Base-by-base conservation (phyloP, 1,140 invertebrate species). In the Dendroctonus valens region DNA sequence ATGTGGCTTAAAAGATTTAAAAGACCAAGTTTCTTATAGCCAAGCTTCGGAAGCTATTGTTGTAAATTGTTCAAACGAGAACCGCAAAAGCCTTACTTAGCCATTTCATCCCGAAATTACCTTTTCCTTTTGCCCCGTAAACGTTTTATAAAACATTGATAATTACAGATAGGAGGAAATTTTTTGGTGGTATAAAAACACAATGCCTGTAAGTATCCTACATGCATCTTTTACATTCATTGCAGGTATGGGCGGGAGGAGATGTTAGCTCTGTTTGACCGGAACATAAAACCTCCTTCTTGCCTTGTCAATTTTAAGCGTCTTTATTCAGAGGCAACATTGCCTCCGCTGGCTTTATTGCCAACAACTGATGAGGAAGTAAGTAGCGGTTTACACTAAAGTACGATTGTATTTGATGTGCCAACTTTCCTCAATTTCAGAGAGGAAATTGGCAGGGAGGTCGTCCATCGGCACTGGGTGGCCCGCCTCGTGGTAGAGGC, bases 231-330 rank as follows among this genome's bases (percentile, higher is more conserved):
- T 26, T 26, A 26, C 26, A 26, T 26, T 26, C 26, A 26, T 26
- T 26, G 26, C 72, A 83, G 85, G 65, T 94, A 94, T 72, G 91
- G 91, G 39, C 82, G 91, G 70, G 93, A 96, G 80, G 92, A 95
- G 76, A 93, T 96, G 91, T 79, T 96, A 63, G 90, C 91, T 48
- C 76, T 94, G 41, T 94, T 88, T 75, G 86, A 91, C 62, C 59
- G 65, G 71, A 84, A 81, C 72, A 81, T 84, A 59, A 83, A 84
- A 72, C 81, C 88, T 59, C 90, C 90, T n/a, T 83, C 86, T 65
- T 84, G 85, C 58, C 79, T 92, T 52, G 76, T 84, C 39, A 81
- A 81, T 63, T 85, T 89, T 73, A 82, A 85, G 68, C 82, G 83
- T 51, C 80, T 95, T 8, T 89, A 85, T 75, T 82, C 90, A 59